These are phyloP conservation scores for Enteromius mattozi DNA, from an alignment of 2,797 vertebrate genomes.

Conservation along the genomic window DNA sequence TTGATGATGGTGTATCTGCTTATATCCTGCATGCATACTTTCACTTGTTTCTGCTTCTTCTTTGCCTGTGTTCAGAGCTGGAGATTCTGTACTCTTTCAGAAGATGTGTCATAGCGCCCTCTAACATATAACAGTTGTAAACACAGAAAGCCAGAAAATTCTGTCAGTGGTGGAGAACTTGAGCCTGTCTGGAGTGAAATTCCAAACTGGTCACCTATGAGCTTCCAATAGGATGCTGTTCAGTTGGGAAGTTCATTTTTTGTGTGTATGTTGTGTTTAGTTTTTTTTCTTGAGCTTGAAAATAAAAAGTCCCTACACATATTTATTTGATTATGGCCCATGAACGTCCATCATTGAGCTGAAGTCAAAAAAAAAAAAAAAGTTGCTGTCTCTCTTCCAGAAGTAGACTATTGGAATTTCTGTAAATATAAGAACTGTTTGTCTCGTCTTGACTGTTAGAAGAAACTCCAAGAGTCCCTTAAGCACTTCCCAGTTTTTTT, in stretches of 20 bases:
- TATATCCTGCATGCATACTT: neutral
- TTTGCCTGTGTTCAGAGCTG: neutral
- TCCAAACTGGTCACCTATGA: neutral
- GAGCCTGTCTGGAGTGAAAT: no score
- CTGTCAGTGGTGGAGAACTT: neutral
- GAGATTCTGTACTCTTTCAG: neutral
- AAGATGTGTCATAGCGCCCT: neutral
- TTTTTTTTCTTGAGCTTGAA: conserved; percentile 64
- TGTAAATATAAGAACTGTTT: conserved; percentile 75
- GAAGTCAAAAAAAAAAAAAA: conserved; percentile 40
- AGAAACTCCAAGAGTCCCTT: conserved; percentile 68
- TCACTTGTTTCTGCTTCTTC: neutral
- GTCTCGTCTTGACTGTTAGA: conserved; percentile 68
- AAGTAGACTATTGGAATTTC: conserved; percentile 70
- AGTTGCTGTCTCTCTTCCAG: conserved; percentile 46
- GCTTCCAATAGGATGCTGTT: neutral
- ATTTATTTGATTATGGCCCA: conserved; percentile 76
- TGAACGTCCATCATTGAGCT: conserved; percentile 67
- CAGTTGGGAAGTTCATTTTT: conserved; percentile 30
- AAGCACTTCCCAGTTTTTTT: conserved; percentile 63
- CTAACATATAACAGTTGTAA: neutral
- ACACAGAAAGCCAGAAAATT: neutral
- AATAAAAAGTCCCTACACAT: conserved; percentile 75
- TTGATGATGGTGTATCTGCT: neutral
- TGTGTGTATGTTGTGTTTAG: conserved; percentile 64